Percentiles rank a stretch among this genome's conserved stretches.
These are phyloP conservation scores for Odocoileus virginianus DNA, from an alignment of 2,113 vertebrate genomes.

Conservation along the genomic window DNA sequence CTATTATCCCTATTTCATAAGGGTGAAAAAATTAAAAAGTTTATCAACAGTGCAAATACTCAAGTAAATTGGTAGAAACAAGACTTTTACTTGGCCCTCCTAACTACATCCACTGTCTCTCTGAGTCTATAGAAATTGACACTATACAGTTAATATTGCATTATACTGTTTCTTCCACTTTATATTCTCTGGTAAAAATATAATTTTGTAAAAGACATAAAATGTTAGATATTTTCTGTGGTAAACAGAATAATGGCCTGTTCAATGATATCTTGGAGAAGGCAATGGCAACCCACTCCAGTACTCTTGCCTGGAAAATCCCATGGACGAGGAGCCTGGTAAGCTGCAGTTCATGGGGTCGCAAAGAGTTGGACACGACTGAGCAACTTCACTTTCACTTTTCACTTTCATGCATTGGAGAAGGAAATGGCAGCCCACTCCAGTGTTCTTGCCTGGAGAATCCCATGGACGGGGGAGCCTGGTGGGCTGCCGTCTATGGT, in stretches of 20 bases:
- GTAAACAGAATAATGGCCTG: background rate
- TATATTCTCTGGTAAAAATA: slow-evolving; percentile 6
- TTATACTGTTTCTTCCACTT: background rate
- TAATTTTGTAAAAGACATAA: background rate
- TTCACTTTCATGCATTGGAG: background rate
- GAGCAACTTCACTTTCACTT: background rate
- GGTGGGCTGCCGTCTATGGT: background rate
- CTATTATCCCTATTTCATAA: background rate
- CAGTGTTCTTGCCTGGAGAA: background rate
- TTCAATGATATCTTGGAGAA: background rate
- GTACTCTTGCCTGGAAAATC: background rate
- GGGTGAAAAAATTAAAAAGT: background rate
- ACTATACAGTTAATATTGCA: background rate
- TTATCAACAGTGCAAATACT: background rate
- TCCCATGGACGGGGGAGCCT: background rate
- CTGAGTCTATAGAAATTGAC: background rate
- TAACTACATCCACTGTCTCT: background rate
- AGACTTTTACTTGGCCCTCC: background rate
- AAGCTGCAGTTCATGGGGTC: background rate
- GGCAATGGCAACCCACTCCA: background rate
- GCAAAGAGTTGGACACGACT: background rate
- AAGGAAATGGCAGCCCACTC: background rate
- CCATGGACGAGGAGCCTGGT: background rate
- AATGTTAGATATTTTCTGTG: slow-evolving; percentile 1
- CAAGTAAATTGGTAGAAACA: background rate